Percentiles rank a stretch among this genome's conserved stretches.
These are phyloP conservation scores for Xylophagus ater DNA, from an alignment of 2,888 invertebrate species.

Conservation along the genomic window DNA sequence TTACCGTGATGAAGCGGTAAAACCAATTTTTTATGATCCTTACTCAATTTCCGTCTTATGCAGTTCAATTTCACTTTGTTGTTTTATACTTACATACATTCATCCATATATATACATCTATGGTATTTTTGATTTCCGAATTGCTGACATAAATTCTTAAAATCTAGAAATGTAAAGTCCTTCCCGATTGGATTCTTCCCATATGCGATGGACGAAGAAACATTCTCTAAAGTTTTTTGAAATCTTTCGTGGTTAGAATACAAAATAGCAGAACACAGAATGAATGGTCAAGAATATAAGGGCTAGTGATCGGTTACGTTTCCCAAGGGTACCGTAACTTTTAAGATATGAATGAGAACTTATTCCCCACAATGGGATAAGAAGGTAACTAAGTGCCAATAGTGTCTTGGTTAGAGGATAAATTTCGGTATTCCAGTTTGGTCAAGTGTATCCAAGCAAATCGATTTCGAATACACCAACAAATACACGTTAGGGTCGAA, in stretches of 20 bases:
- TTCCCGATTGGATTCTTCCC: neutral
- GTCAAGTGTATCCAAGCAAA: slow-evolving; percentile 17
- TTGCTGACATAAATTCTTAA: slow-evolving; percentile 18
- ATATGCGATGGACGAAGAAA: neutral
- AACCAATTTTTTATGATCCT: slow-evolving; percentile 17
- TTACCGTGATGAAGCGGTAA: slow-evolving; percentile 35
- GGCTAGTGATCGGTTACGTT: slow-evolving; percentile 18
- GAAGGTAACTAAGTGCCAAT: neutral
- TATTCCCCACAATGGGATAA: no score
- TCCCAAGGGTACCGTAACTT: slow-evolving; percentile 37
- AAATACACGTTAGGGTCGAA: no score
- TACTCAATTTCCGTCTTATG: no score
- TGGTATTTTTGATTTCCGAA: no score
- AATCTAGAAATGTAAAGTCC: neutral
- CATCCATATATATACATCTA: no score
- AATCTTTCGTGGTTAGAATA: slow-evolving; percentile 18
- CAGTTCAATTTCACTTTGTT: slow-evolving; percentile 14
- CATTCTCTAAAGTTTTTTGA: slow-evolving; percentile 9
- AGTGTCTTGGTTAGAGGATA: neutral
- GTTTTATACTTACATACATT: no score
- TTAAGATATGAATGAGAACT: slow-evolving; percentile 40
- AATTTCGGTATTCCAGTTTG: slow-evolving; percentile 9
- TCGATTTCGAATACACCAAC: slow-evolving; percentile 22
- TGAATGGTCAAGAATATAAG: slow-evolving; percentile 18
- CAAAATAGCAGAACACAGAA: slow-evolving; percentile 13